Evolutionary conservation across 1,140 invertebrate genomes (phyloP).

Genomic region (Caenorhabditis elegans): DNA sequence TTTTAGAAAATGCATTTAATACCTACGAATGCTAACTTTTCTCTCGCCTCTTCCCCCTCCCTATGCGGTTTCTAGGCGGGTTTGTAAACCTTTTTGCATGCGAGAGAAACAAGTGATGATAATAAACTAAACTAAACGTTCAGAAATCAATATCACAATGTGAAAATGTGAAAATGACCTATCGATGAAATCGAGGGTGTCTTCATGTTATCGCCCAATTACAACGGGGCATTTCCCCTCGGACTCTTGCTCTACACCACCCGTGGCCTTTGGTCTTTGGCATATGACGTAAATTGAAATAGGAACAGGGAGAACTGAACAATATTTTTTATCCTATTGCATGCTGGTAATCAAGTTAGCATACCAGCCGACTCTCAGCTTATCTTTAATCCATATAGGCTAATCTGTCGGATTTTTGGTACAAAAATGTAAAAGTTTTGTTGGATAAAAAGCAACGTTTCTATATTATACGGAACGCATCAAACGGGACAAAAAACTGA

Average conservation of each 20-base stretch:
- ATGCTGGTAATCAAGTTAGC: not conserved
- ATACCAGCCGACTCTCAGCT: not conserved
- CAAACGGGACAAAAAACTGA: not conserved
- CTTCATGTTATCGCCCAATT: not conserved
- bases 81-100: too few relatives aligned
- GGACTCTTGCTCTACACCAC: not conserved
- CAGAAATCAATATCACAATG: conserved; percentile 27
- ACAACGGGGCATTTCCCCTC: not conserved
- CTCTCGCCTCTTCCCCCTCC: too few relatives aligned
- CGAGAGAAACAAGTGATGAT: not conserved
- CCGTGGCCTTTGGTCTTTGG: not conserved
- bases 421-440: not conserved
- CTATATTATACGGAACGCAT: not conserved
- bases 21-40: too few relatives aligned
- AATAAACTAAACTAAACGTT: conserved; percentile 1
- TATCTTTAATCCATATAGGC: not conserved
- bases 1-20: too few relatives aligned
- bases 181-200: not conserved
- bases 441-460: not conserved
- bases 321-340: not conserved
- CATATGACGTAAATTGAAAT: not conserved
- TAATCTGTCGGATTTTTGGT: not conserved
- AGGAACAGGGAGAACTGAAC: not conserved
- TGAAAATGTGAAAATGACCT: not conserved
- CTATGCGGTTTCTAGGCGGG: too few relatives aligned